Percentiles rank a stretch among this genome's conserved stretches.
Conservation (phyloP, 1,140 invertebrate species). For the Scaptomyza graminum region DNA sequence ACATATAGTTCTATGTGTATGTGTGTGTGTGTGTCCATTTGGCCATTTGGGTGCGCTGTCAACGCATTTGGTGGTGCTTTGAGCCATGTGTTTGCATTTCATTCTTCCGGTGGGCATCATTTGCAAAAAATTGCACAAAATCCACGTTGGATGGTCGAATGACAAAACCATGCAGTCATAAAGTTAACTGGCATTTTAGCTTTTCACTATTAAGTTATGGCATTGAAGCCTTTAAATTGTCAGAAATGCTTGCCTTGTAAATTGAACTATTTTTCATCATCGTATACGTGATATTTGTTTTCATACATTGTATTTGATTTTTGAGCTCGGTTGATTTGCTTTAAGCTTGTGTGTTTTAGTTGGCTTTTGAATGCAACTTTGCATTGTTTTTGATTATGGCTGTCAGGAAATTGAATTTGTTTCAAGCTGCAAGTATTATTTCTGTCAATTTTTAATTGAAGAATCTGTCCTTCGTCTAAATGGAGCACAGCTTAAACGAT, state of each 20-base stretch:
- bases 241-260: slow-evolving; percentile 34
- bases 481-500: not conserved
- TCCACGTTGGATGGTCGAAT: slow-evolving; percentile 44
- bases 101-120: slow-evolving; percentile 73
- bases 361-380: slow-evolving; percentile 5
- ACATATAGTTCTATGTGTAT: not conserved
- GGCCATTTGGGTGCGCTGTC: slow-evolving; percentile 18
- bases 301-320: slow-evolving; percentile 28
- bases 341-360: slow-evolving; percentile 11
- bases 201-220: slow-evolving; percentile 8
- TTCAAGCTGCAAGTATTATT: slow-evolving; percentile 1
- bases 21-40: slow-evolving; percentile 7
- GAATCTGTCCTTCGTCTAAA: not conserved
- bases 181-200: slow-evolving; percentile 63
- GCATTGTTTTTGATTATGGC: not conserved
- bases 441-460: not conserved
- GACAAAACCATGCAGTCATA: slow-evolving; percentile 46
- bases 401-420: slow-evolving; percentile 33
- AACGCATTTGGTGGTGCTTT: slow-evolving; percentile 36
- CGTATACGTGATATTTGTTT: slow-evolving; percentile 37
- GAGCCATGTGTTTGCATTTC: slow-evolving; percentile 72
- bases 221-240: slow-evolving; percentile 48
- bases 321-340: slow-evolving; percentile 21
- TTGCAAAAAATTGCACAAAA: slow-evolving; percentile 77
- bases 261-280: slow-evolving; percentile 12